Evolutionary conservation across 2,797 vertebrate genomes (phyloP).

Genomic region (Scleropages formosus): DNA sequence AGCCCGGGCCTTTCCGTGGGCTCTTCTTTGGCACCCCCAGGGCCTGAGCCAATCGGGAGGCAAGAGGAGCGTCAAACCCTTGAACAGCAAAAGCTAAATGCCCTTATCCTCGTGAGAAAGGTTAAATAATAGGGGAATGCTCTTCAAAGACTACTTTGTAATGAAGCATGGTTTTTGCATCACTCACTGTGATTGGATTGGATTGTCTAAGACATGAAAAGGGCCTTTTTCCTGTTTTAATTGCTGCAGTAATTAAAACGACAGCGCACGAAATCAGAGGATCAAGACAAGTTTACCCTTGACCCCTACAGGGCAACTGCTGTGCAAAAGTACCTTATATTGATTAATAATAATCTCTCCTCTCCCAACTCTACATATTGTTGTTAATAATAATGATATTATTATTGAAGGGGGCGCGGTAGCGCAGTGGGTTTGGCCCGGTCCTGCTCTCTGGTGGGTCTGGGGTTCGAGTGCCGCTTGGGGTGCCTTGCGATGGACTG

Average conservation of each 20-base stretch:
- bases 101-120: conserved; percentile 31
- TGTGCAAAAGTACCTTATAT: background rate
- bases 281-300: conserved; percentile 12
- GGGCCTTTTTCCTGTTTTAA: background rate
- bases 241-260: conserved; percentile 27
- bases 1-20: background rate
- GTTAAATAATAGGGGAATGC: conserved; percentile 23
- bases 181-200: conserved; percentile 25
- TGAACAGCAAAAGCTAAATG: conserved; percentile 1
- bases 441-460: too few relatives aligned
- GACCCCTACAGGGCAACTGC: background rate
- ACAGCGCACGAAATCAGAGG: background rate
- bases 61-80: background rate
- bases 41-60: background rate
- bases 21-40: background rate
- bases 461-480: too few relatives aligned
- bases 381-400: too few relatives aligned
- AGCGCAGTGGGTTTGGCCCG: too few relatives aligned
- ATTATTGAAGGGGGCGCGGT: too few relatives aligned
- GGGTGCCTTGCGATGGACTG: too few relatives aligned
- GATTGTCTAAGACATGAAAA: conserved; percentile 29
- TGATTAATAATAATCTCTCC: background rate
- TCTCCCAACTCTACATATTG: too few relatives aligned
- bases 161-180: conserved; percentile 13
- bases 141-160: conserved; percentile 29